Evolutionary conservation across 2,888 invertebrate genomes (phyloP).

Genomic region (Euzophera pinguis): DNA sequence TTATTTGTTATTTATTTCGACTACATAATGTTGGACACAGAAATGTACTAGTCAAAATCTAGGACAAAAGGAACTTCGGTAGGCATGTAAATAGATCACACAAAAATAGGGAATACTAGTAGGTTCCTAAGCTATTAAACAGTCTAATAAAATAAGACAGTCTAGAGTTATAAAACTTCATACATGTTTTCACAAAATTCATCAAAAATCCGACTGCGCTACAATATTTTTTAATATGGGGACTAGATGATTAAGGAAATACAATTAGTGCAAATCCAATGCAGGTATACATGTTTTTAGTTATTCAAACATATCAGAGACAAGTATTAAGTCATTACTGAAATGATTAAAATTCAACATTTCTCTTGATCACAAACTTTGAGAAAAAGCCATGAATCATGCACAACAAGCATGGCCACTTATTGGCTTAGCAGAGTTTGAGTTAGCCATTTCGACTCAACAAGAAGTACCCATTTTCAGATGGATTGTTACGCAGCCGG

Average conservation of each 20-base stretch:
- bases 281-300: no score
- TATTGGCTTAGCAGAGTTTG: no score
- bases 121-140: conserved; percentile 1
- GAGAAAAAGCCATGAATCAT: no score
- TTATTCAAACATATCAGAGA: no score
- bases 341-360: no score
- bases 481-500: not conserved
- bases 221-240: not conserved
- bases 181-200: conserved; percentile 16
- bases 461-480: no score
- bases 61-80: conserved; percentile 7
- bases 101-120: conserved; percentile 3
- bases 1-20: not conserved
- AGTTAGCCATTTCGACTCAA: no score
- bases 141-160: conserved; percentile 6
- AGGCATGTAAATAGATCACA: conserved; percentile 6
- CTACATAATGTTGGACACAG: conserved; percentile 2
- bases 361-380: no score
- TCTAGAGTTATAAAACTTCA: conserved; percentile 2
- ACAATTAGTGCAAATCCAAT: no score
- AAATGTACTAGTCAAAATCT: conserved; percentile 1
- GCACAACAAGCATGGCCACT: no score
- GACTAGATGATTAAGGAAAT: not conserved
- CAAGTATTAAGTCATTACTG: no score
- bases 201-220: not conserved